Percentiles rank a stretch among this genome's conserved stretches.
Conservation (phyloP, 2,888 invertebrate species). For the Eumacrocentrus americanus region DNA sequence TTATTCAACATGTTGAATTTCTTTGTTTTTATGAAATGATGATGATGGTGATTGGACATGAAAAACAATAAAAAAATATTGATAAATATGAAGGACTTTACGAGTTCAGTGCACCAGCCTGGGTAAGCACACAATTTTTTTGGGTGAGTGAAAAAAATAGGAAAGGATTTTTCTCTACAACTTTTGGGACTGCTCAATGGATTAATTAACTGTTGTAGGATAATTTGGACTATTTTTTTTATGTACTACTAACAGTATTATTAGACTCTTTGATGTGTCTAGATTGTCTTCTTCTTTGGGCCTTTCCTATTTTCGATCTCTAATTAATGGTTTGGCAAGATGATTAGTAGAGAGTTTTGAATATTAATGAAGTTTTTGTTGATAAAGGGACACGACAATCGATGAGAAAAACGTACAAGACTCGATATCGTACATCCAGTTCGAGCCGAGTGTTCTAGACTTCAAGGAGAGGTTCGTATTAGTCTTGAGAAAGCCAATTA, state of each 20-base stretch:
- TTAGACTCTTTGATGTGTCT: constrained; percentile 23
- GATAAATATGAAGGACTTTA: constrained; percentile 50
- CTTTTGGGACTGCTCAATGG: too few relatives aligned
- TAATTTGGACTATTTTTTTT: neutral
- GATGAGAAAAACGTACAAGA: constrained; percentile 54
- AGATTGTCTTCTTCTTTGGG: constrained; percentile 35
- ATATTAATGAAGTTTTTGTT: constrained; percentile 16
- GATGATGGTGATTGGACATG: constrained; percentile 19
- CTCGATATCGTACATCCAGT: constrained; percentile 63
- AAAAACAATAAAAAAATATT: constrained; percentile 20
- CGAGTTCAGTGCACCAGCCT: constrained; percentile 52
- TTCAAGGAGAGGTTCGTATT: constrained; percentile 78
- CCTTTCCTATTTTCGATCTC: constrained; percentile 50
- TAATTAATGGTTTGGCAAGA: too few relatives aligned
- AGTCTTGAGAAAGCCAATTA: constrained; percentile 43
- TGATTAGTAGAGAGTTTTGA: constrained; percentile 29
- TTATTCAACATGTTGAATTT: constrained; percentile 11
- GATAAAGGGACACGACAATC: constrained; percentile 45
- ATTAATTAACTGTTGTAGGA: too few relatives aligned
- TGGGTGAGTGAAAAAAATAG: constrained; percentile 45
- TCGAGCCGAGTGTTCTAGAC: constrained; percentile 73
- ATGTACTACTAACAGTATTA: neutral
- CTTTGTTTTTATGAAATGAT: constrained; percentile 20
- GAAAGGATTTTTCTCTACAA: constrained; percentile 38
- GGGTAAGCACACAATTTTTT: constrained; percentile 53